Evolutionary conservation across 2,888 invertebrate genomes (phyloP), one percentile per base, ranked within the genome.

Genomic region (Stratiomys singularior): DNA sequence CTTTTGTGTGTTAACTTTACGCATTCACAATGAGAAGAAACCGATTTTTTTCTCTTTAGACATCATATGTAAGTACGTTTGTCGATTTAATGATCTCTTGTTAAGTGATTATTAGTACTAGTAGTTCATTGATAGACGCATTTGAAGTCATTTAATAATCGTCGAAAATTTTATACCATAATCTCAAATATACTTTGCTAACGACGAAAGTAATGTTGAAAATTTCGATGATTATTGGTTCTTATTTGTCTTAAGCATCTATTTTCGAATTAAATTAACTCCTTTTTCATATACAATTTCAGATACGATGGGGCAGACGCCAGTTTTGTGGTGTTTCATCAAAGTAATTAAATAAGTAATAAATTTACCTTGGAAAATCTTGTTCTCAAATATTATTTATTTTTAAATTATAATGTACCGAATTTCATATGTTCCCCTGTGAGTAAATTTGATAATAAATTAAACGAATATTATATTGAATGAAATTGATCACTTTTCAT

Each of bases 311-410:
- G 3, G 15, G 52, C 7, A 4, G 15, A 52, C 52, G 52, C n/a
- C 15, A 52, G 18, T 18, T 13, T 52, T 52, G n/a, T 18, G 52
- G 52, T 52, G 52, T 13, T 52, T 52, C 4, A 52, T 52, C 15
- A n/a, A n/a, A n/a, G n/a, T 52, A 52, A 13, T 52, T 52, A 4
- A 52, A 52, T 52, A 52, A 52, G 15, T n/a, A n/a, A 52, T 9
- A 52, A 3, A 9, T 52, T 52, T 52, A 52, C 18, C 7, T 52
- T 18, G 3, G 37, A 37, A 37, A 37, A 9, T 37, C 52, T 4
- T 52, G 52, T 52, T 52, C 3, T n/a, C 52, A 37, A n/a, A 44
- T 44, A 44, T 44, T 52, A 52, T 52, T 52, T 52, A 52, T 52
- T 52, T 52, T 13, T 52, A 52, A 52, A 52, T 52, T 52, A 52